Evolutionary conservation across 1,140 invertebrate genomes (phyloP), one percentile per base, ranked within the genome.

Genomic region (Habropoda laboriosa): DNA sequence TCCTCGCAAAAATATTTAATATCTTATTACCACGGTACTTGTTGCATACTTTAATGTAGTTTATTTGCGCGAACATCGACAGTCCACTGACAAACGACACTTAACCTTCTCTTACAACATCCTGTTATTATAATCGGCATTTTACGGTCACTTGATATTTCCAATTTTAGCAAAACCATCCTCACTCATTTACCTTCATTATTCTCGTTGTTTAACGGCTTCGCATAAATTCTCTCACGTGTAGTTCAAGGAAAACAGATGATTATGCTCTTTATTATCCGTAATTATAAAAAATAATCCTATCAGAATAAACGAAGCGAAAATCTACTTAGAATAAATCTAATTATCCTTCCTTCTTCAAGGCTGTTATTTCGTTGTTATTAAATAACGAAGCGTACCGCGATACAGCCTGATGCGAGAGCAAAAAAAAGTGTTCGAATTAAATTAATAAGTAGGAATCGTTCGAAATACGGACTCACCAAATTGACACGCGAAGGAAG

Each of bases 381-480:
- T 32, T 5, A 55, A 16, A 5, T 55, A 55, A 30, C 24, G 24
- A 27, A 55, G 27, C 12, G 10, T 27, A 27, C 16, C 51, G 24
- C 51, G 24, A 55, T 18, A 16, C 2, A 47, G 18, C 1, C 4
- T 4, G 18, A 3, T 18, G 3, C 3, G 8, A n/a, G n/a, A 12
- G 18, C 0, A 24, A 53, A n/a, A 6, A 21, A 32, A 58, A 32
- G 16, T 0, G n/a, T 47, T 47, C 45, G 45, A 47, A 47, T 10
- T 47, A 30, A 45, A 45, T 5, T 6, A 7, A 5, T 16, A 12
- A 40, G 3, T 0, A 38, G 24, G 24, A 16, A 18, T 8, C 2
- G 32, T 18, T 21, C 0, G 8, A 35, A 24, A n/a, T n/a, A n/a
- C n/a, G n/a, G 10, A 89, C 92, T 92, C 82, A 93, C 92, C 91